Evolutionary conservation across 2,113 vertebrate species (phyloP), one percentile per base, ranked within the genome.

Genomic region (Malurus alboscapulatus): DNA sequence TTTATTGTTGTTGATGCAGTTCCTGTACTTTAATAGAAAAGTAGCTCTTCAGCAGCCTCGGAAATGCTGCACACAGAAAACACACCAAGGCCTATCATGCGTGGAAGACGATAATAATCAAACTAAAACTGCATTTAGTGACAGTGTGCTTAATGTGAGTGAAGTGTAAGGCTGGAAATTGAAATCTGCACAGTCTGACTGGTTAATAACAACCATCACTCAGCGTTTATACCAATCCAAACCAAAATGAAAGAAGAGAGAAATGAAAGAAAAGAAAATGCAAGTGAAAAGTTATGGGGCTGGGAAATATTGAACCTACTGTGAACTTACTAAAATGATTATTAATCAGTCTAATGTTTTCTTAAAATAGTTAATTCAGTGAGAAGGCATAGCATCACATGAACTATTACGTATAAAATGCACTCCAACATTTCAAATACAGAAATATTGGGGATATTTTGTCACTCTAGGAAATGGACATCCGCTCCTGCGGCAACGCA

Each of bases 351-450:
- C 27, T 36, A 38, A 18, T 32, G 19, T 11, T 58, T 74, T 42
- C 38, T 15, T 7, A 54, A 72, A 76, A 11, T 2, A 63, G 16
- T 67, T 57, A 21, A 44, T 66, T 92, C 36, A 53, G 36, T 48
- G 17, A 62, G 32, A 83, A 71, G 12, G 10, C 18, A 62, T 0
- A 25, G 26, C 54, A 62, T 14, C 1, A 1, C 40, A 68, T 2
- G 1, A 65, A 14, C 17, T 54, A 14, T 11, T 17, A 16, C 1
- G 40, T 0, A 3, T 5, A 85, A 79, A 59, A 80, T 4, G 0
- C 78, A 40, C 19, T 25, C 29, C 14, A 47, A 1, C 2, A 3
- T 29, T 66, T 38, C 19, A 88, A 77, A 48, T 3, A n/a, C 12
- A 67, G 34, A 66, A 51, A 54, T 19, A 59, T 19, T 75, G 12